A percentile compares a stretch with the other conserved stretches of the same genome.
phyloP scores from a whole-genome alignment of 2,113 vertebrate species.

The Eurystomus gularis region DNA sequence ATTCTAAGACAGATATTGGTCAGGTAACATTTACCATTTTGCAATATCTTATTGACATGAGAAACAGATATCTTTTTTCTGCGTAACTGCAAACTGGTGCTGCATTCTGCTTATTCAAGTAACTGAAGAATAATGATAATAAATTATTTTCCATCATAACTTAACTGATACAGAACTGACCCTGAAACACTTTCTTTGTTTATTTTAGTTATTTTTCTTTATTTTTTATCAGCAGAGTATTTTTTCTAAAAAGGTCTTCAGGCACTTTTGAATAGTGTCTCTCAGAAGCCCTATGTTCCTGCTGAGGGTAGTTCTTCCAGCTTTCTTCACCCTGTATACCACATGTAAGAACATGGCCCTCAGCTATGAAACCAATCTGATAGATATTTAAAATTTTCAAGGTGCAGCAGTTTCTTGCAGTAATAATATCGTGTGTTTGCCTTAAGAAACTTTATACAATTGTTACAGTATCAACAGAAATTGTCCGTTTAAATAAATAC shows the following conservation, averaged over 20 bases:
- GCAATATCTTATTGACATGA: neutral
- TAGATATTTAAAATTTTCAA: neutral
- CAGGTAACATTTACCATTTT: neutral
- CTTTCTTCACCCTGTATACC: neutral
- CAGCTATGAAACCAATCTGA: neutral
- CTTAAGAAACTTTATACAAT: neutral
- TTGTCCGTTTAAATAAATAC: neutral
- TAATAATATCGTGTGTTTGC: neutral
- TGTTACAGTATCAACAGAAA: neutral
- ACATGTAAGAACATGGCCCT: neutral
- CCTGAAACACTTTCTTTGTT: neutral
- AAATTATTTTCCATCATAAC: neutral
- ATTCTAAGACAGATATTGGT: neutral
- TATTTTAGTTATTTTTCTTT: neutral
- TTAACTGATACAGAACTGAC: neutral
- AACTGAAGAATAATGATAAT: neutral
- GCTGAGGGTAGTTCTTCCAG: neutral
- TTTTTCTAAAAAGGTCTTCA: neutral
- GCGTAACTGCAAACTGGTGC: neutral
- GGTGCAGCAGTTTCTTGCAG: neutral
- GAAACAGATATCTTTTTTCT: neutral
- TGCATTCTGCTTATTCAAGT: neutral
- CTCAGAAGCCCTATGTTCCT: neutral
- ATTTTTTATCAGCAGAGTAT: neutral
- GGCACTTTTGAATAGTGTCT: neutral